These are phyloP conservation scores for Thalassophryne amazonica DNA, from an alignment of 2,797 vertebrate species.

Conservation along the genomic window DNA sequence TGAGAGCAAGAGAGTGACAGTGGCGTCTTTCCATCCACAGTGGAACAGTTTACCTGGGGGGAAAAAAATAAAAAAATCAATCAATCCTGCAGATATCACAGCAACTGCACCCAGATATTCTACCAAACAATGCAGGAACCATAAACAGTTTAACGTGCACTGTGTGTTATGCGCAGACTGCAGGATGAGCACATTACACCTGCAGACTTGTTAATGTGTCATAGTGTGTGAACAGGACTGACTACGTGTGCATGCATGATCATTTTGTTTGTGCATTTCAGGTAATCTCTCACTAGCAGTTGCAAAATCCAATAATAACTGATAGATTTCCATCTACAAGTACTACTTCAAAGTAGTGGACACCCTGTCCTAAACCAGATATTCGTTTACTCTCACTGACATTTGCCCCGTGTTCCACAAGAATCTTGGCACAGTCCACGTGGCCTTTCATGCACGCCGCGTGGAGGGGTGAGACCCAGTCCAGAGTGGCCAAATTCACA, in stretches of 20 bases:
- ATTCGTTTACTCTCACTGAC: constrained; percentile 78
- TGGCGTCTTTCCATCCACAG: constrained; percentile 78
- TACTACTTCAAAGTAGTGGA: no score
- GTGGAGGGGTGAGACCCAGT: constrained; percentile 86
- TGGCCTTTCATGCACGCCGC: constrained; percentile 85
- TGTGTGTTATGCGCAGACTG: no score
- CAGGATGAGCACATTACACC: constrained; percentile 6
- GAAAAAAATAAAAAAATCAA: constrained; percentile 55
- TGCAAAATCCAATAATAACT: constrained; percentile 37
- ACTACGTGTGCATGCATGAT: background rate
- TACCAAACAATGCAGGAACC: background rate
- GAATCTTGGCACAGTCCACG: constrained; percentile 72
- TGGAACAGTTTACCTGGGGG: constrained; percentile 70
- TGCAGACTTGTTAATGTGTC: constrained; percentile 11
- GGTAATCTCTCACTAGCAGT: constrained; percentile 51
- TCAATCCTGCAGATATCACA: no score
- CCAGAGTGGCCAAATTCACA: constrained; percentile 83
- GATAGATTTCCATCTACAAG: background rate
- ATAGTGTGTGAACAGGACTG: background rate
- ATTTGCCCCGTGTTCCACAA: constrained; percentile 84
- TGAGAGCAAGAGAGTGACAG: constrained; percentile 81
- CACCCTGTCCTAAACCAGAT: no score
- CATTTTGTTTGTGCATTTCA: background rate
- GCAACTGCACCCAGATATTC: constrained; percentile 1
- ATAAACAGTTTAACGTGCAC: no score